A percentile compares a stretch with the other conserved stretches of the same genome.
Conservation (phyloP, 2,888 invertebrate genomes). For the Polyommatus icarus region DNA sequence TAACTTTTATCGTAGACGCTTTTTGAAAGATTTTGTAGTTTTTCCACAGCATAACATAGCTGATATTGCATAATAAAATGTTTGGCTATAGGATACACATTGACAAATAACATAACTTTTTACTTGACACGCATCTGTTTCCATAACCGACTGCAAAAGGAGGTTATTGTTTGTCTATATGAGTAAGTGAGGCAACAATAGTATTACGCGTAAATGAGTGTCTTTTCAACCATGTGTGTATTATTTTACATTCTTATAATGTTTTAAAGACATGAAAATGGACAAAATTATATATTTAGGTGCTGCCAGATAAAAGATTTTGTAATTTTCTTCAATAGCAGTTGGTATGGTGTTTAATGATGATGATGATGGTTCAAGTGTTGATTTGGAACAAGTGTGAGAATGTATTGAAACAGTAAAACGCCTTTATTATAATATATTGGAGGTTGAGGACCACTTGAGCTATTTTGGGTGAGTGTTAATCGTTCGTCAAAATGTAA, state of each 20-base stretch:
- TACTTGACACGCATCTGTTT: not conserved
- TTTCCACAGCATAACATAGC: not conserved
- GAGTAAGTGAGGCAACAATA: constrained; percentile 8
- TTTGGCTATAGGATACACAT: not conserved
- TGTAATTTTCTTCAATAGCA: not conserved
- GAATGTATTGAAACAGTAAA: not conserved
- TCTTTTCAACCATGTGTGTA: constrained; percentile 5
- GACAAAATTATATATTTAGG: not conserved
- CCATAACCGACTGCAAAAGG: not conserved
- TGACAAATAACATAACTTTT: not conserved
- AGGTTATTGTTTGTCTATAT: not conserved
- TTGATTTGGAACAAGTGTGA: not conserved
- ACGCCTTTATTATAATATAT: not conserved
- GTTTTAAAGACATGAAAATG: not conserved
- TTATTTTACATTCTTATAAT: not conserved
- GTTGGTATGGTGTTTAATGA: not conserved
- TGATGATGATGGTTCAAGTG: not conserved
- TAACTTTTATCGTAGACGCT: not conserved
- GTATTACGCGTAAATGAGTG: constrained; percentile 5
- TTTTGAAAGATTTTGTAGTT: constrained; percentile 3
- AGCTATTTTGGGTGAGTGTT: not conserved
- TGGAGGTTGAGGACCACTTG: not conserved
- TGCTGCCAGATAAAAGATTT: not conserved
- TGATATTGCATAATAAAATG: not conserved
- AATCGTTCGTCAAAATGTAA: not conserved